A percentile compares a stretch with the other conserved stretches of the same genome.
Conservation (phyloP, 2,113 vertebrate species). For the Tragelaphus buxtoni region DNA sequence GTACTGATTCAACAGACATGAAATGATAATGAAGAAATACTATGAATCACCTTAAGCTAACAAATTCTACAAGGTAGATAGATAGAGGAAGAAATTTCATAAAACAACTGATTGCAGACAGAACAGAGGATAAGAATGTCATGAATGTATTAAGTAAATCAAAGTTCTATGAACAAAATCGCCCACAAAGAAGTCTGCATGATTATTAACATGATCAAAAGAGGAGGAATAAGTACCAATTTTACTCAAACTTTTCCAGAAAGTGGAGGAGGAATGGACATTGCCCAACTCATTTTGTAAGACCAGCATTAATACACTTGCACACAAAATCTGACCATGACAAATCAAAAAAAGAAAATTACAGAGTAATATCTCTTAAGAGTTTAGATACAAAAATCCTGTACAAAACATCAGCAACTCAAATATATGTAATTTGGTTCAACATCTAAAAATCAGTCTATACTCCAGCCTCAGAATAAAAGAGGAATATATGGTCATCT, state of each 20-base stretch:
- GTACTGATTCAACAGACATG: background rate
- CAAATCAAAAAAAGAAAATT: background rate
- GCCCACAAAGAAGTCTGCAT: background rate
- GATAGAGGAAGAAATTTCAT: background rate
- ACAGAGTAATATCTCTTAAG: background rate
- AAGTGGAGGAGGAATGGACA: background rate
- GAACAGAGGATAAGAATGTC: background rate
- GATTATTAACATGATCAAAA: background rate
- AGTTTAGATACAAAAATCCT: background rate
- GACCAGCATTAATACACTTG: fast-evolving
- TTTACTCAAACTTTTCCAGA: background rate
- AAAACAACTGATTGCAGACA: background rate
- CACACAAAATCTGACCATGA: background rate
- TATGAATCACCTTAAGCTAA: background rate
- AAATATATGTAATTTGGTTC: background rate
- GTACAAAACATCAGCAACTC: background rate
- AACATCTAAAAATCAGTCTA: background rate
- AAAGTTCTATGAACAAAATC: background rate
- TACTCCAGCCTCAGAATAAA: background rate
- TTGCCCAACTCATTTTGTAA: background rate
- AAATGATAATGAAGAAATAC: background rate
- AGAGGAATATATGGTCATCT: background rate
- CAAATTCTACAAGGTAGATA: background rate
- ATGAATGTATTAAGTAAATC: background rate
- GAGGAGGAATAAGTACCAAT: background rate